phyloP scores from a whole-genome alignment of 2,888 invertebrate species.

The Leptinotarsa haldemani region DNA sequence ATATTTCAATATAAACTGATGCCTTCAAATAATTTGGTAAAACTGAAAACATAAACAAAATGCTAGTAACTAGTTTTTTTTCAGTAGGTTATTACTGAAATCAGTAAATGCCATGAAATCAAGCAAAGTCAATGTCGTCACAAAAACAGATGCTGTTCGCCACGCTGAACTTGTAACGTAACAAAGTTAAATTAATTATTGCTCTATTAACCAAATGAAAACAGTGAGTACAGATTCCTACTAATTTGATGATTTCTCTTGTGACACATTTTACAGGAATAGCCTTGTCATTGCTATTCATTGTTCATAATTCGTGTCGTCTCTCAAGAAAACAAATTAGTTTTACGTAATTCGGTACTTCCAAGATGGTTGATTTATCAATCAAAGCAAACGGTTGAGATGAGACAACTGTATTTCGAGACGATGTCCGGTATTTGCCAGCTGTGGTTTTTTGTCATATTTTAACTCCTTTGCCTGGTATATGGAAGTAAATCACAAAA shows the following conservation, averaged over 20 bases:
- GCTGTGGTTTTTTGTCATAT: neutral
- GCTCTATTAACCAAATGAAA: slow-evolving; percentile 35
- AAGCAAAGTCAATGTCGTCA: slow-evolving; percentile 21
- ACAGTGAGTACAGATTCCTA: slow-evolving; percentile 38
- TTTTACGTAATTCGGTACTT: slow-evolving; percentile 1
- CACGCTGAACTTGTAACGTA: slow-evolving; percentile 41
- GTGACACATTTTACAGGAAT: slow-evolving; percentile 30
- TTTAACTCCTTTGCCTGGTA: neutral
- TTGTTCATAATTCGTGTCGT: slow-evolving; percentile 20
- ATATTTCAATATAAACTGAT: too few relatives aligned
- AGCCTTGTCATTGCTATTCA: neutral
- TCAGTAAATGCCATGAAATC: neutral
- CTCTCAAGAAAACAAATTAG: slow-evolving; percentile 7
- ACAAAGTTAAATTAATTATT: slow-evolving; percentile 45
- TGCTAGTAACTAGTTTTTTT: too few relatives aligned
- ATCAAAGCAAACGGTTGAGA: neutral
- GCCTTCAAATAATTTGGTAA: too few relatives aligned
- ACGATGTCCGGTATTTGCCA: neutral
- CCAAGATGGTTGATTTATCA: neutral
- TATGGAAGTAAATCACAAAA: neutral
- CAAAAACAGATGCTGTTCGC: slow-evolving; percentile 28
- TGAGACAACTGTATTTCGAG: neutral
- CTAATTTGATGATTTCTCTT: slow-evolving; percentile 31
- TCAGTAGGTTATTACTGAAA: neutral
- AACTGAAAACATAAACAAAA: too few relatives aligned